Base-by-base conservation (phyloP, 92 coral and sea anemone species). In the Porites cylindrica region DNA sequence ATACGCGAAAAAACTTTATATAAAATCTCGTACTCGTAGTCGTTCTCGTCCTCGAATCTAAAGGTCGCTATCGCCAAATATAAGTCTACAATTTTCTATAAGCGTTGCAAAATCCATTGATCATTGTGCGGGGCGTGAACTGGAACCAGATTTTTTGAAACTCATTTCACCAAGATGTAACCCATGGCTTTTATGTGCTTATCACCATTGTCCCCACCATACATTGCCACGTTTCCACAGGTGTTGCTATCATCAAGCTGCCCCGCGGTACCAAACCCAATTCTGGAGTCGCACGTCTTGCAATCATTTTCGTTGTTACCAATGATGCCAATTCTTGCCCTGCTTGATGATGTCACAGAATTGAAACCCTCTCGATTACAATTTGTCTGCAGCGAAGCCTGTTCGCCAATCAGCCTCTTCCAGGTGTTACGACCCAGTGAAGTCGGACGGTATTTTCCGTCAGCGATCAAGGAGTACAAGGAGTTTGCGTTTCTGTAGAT, bases 261-360 rank as follows among this genome's bases (percentile, higher is more conserved):
- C 14, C 88, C 88, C 50, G 47, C 74, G 14, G 62, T 60, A 64
- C 88, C 88, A 63, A 84, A 84, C 20, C 88, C 88, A 61, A 84
- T 75, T 43, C 38, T 70, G 12, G 75, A 70, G 75, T 70, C 53
- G n/a, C 75, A 70, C 21, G 47, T 20, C 2, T 7, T 8, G 43
- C 72, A 67, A 3, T 67, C 43, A 5, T 67, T 67, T 11, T 67
- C 47, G 17, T 67, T 11, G 72, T 67, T 67, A 2, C 72, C 16
- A 23, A 67, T 38, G 47, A 67, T 67, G 26, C 72, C 72, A 47
- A 67, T 67, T 67, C 72, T 67, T 23, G 72, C 72, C 26, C 26
- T 67, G 43, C 32, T 70, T 51, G 32, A 29, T 20, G 32, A 32
- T 16, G 75, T 70, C 19, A 32, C 75, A 4, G 38, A 51, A 38